These are phyloP conservation scores for Zaprionus taronus DNA, from an alignment of 1,140 invertebrate species.

Conservation along the genomic window DNA sequence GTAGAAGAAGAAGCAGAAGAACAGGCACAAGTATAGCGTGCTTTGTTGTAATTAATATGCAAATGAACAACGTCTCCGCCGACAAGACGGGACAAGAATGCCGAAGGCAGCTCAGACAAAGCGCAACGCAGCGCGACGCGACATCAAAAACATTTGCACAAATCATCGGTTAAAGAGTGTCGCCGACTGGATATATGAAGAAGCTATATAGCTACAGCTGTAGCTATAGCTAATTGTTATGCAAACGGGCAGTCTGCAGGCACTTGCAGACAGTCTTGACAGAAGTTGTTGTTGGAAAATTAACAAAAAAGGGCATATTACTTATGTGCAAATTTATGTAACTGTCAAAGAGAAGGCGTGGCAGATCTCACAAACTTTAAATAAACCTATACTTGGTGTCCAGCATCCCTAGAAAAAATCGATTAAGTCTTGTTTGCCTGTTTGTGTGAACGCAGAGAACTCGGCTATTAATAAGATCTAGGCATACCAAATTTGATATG, in stretches of 20 bases:
- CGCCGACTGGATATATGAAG: slow-evolving; percentile 27
- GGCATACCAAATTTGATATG: too few relatives aligned
- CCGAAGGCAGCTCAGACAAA: slow-evolving; percentile 34
- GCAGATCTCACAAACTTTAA: too few relatives aligned
- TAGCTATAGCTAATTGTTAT: slow-evolving; percentile 62
- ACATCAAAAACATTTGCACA: slow-evolving; percentile 72
- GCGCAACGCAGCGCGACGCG: slow-evolving; percentile 45
- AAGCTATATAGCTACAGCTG: not conserved
- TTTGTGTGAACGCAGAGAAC: too few relatives aligned
- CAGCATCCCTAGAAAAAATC: too few relatives aligned
- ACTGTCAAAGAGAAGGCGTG: too few relatives aligned
- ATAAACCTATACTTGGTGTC: too few relatives aligned
- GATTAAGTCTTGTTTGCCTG: too few relatives aligned
- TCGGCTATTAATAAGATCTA: too few relatives aligned
- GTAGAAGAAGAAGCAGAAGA: not conserved
- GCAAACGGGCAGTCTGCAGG: slow-evolving; percentile 53
- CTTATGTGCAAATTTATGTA: too few relatives aligned
- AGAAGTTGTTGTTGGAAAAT: slow-evolving; percentile 14
- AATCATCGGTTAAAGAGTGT: slow-evolving; percentile 65
- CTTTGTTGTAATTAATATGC: slow-evolving; percentile 76
- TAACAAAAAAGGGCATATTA: too few relatives aligned
- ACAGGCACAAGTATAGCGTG: slow-evolving; percentile 22
- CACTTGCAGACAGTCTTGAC: slow-evolving; percentile 28
- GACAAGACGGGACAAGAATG: slow-evolving; percentile 13
- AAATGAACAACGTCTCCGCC: slow-evolving; percentile 52